Base-by-base conservation (phyloP, 37 sponge, comb jelly and placozoan species). In the Halichondria panicea region DNA sequence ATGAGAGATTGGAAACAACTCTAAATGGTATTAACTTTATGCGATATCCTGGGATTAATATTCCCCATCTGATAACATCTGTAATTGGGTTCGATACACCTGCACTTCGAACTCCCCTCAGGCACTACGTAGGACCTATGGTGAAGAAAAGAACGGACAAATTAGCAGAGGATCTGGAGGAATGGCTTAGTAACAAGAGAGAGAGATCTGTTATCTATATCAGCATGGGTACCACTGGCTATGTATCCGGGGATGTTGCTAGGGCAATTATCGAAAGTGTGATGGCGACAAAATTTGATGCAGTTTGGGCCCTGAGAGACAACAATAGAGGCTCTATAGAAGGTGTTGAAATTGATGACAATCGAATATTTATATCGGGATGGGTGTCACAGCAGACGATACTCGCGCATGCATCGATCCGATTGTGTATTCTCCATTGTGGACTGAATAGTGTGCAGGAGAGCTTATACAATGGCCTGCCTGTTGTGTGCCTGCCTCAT, bases 321-420 rank as follows among this genome's bases (percentile, higher is more conserved):
- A 59, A 43, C 19, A 68, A 74, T 34, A 75, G 45, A 13, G 18
- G 46, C 25, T 58, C 75, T 25, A 38, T 87, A 11, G 63, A 73
- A 34, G 75, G 43, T 13, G 33, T 80, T 9, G 43, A 67, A 13
- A 42, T 74, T 22, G 57, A 87, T 27, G 28, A 19, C 15, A n/a
- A 72, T 7, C 41, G 76, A 25, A 25, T 87, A 13, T 74, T 58
- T 22, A 56, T 87, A 22, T 63, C 76, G 1, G 58, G 38, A 19
- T 87, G 87, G 87, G 55, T 79, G 24, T 41, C 87, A 0, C 81
- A 80, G 44, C 27, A 30, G 4, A n/a, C 74, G 2, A 35, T 87
- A 21, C 40, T 87, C n/a, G 41, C 43, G 1, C 87, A 87, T 42
- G 15, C 59, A 60, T 19, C 75, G 18, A 43, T 87, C 6, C 33